Base-by-base conservation (phyloP, 1,140 invertebrate species). In the Asbolus verrucosus region DNA sequence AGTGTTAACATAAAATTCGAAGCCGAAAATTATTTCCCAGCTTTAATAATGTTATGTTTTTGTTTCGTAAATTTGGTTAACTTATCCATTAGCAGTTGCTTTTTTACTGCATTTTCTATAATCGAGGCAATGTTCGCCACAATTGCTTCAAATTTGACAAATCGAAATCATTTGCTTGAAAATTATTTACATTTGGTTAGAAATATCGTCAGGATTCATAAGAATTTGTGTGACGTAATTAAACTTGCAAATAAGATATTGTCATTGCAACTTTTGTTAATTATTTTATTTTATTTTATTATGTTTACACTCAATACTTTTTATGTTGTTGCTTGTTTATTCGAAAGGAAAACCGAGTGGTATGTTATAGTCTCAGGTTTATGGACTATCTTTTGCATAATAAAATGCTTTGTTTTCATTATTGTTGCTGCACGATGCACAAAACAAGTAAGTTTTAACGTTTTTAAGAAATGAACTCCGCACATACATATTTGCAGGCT, bases 271-370 rank as follows among this genome's bases (percentile, higher is more conserved):
- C 11, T 36, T 2, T n/a, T 36, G 5, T 36, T 36, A 3, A 6
- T 36, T 4, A 36, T 36, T 36, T 36, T 36, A 8, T 36, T 36
- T 36, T 36, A 36, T 36, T 36, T 36, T 36, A 11, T 36, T n/a
- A 36, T 36, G 33, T 36, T 36, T 11, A 6, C 33, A 36, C 33
- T 36, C 11, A 6, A 36, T 11, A 11, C 33, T 6, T 36, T 36
- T 36, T 36, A 36, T n/a, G 33, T 36, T 6, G 11, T 36, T 5
- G 3, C 33, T 8, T 11, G 33, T 11, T 6, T 36, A 6, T 6
- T 11, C 11, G 33, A 36, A 36, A 6, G 11, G 3, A 36, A 36
- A 11, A n/a, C 11, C 11, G 33, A 36, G 5, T 36, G 2, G 2
- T 11, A 36, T 11, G 33, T 36, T 5, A 36, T 36, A 6, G 5